Evolutionary conservation across 2,888 invertebrate species (phyloP), one percentile per base, ranked within the genome.

Genomic region (Standfussiana lucernea): DNA sequence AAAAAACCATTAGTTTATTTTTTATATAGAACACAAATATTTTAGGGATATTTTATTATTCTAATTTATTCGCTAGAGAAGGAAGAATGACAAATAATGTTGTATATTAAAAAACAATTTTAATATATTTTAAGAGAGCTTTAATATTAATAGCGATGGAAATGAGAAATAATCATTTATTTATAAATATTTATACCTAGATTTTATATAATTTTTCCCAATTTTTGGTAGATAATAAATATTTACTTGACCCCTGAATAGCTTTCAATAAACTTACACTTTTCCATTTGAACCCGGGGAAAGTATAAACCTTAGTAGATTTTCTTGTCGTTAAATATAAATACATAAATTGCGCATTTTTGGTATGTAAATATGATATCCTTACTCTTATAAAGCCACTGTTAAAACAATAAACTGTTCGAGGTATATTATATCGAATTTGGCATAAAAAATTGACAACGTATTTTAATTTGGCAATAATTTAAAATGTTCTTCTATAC

Each of bases 401-500:
- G 18, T 67, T 64, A 56, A 67, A 80, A 67, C 71, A 78, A 77
- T 67, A 45, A 72, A 74, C 65, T 45, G 18, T 50, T 67, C 0
- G 37, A 67, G 45, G 40, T 59, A 50, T 40, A 61, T 42, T 61
- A 35, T 15, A 79, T 65, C 42, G 69, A 85, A 64, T 86, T 87
- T 86, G 88, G 86, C 88, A 80, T 84, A 66, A 61, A 47, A 76
- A 84, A 84, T 85, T 85, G 80, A 85, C 76, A 85, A 77, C 35
- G 35, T 73, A 78, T 72, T 77, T 67, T 53, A 64, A 56, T 86
- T 85, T 85, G 85, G 85, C 85, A 84, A 72, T 37, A 21, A 28
- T 42, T 28, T 50, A 7, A 66, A 68, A 75, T 69, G 28, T 59
- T 32, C 4, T 3, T 69, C n/a, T 59, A 37, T 37, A n/a, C 40